phyloP scores from a whole-genome alignment of 2,888 invertebrate genomes.

The Leptopterna dolabrata region DNA sequence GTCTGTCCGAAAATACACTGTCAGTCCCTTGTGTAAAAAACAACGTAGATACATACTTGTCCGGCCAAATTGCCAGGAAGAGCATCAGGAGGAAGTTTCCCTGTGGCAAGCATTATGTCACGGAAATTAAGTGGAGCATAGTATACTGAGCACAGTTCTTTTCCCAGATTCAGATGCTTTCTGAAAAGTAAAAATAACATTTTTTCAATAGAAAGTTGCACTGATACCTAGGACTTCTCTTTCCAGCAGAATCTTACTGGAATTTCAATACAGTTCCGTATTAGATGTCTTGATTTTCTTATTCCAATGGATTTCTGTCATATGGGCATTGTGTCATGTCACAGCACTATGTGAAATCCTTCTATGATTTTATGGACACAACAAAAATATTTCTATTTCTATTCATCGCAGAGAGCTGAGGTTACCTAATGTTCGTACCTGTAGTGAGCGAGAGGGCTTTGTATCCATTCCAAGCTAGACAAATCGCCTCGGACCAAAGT shows the following conservation, averaged over 20 bases:
- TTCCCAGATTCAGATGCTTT: constrained; percentile 57
- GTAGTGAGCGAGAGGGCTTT: constrained; percentile 72
- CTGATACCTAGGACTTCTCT: no score
- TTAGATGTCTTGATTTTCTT: no score
- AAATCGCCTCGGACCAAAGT: constrained; percentile 92
- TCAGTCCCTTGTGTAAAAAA: neutral
- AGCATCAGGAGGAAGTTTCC: constrained; percentile 96
- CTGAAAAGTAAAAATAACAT: neutral
- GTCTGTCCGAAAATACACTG: no score
- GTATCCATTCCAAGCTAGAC: constrained; percentile 92
- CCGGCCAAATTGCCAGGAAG: constrained; percentile 85
- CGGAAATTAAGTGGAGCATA: constrained; percentile 97
- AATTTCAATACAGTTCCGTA: neutral
- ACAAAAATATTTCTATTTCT: no score
- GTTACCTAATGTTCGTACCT: no score
- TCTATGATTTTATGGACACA: no score
- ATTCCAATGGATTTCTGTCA: no score
- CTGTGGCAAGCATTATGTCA: constrained; percentile 97
- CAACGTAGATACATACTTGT: constrained; percentile 67
- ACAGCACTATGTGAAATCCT: neutral
- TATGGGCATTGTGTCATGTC: no score
- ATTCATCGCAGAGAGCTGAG: no score
- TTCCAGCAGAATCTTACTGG: no score
- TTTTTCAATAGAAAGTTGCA: no score
- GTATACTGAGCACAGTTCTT: constrained; percentile 86